A percentile compares a stretch with the other conserved stretches of the same genome.
These are phyloP conservation scores for Urocitellus parryii DNA, from an alignment of 2,113 vertebrate species.

Conservation along the genomic window DNA sequence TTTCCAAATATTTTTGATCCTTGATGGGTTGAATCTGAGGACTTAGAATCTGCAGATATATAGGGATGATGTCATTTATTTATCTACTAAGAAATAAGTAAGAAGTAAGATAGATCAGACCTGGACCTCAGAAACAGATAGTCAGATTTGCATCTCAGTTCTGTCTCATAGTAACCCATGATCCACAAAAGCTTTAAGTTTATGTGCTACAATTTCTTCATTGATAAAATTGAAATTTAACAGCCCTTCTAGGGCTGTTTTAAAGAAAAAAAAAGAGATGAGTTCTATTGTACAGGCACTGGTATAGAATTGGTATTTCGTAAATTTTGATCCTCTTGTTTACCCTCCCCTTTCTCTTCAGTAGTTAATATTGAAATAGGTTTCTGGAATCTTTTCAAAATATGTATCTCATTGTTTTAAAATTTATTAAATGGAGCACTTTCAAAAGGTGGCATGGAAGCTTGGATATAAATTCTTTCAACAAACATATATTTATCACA, in stretches of 20 bases:
- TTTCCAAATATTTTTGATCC: not conserved
- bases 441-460: not conserved
- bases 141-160: conserved; percentile 24
- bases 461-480: conserved; percentile 28
- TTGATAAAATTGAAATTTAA: conserved; percentile 13
- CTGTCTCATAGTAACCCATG: not conserved
- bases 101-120: not conserved
- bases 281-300: not conserved
- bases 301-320: not conserved
- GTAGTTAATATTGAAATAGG: not conserved
- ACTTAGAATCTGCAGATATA: not conserved
- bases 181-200: conserved; percentile 25
- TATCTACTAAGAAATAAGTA: conserved; percentile 6
- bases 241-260: not conserved
- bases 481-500: not conserved
- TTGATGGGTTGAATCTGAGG: not conserved
- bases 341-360: not conserved
- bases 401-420: not conserved
- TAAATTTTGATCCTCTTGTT: not conserved
- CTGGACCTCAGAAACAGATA: not conserved
- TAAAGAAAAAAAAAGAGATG: not conserved
- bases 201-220: not conserved
- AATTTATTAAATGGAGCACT: not conserved
- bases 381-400: conserved; percentile 51
- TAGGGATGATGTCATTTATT: not conserved